A percentile compares a stretch with the other conserved stretches of the same genome.
These are phyloP conservation scores for Hirtodrosophila histrioides DNA, from an alignment of 2,888 invertebrate species.

Conservation along the genomic window DNA sequence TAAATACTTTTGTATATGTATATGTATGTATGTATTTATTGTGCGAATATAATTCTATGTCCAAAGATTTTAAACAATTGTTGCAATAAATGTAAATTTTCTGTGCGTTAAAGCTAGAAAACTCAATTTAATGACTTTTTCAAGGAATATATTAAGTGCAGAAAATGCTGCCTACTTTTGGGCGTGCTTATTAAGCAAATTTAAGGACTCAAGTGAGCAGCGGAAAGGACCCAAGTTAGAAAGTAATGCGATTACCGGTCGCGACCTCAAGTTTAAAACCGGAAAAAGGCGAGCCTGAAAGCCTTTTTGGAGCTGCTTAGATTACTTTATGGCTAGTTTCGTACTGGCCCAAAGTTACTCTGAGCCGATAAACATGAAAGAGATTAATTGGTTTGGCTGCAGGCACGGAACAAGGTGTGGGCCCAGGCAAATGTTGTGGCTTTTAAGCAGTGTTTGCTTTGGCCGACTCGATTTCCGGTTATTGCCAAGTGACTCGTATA, in stretches of 20 bases:
- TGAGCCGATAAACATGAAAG: slow-evolving; percentile 41
- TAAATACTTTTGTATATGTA: slow-evolving; percentile 45
- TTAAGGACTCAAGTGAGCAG: too few species aligned
- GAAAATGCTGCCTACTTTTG: slow-evolving; percentile 22
- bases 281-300: slow-evolving; percentile 38
- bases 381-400: slow-evolving; percentile 64
- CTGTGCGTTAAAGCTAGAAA: slow-evolving; percentile 41
- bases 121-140: slow-evolving; percentile 22
- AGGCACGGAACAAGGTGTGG: slow-evolving; percentile 42
- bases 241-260: slow-evolving; percentile 28
- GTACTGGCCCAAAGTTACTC: background rate
- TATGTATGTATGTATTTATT: slow-evolving; percentile 16
- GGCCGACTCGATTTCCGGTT: slow-evolving; percentile 48
- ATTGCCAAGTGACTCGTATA: slow-evolving; percentile 12
- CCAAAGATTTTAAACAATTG: slow-evolving; percentile 44
- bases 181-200: background rate
- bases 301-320: slow-evolving; percentile 4
- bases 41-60: slow-evolving; percentile 34
- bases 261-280: slow-evolving; percentile 40
- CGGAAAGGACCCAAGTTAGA: slow-evolving; percentile 20
- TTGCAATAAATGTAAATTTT: slow-evolving; percentile 64
- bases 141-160: slow-evolving; percentile 1
- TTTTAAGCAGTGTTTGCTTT: slow-evolving; percentile 33
- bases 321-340: slow-evolving; percentile 4
- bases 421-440: slow-evolving; percentile 40